phyloP scores from a whole-genome alignment of 2,888 invertebrate genomes.

The Lucinisca nassula region DNA sequence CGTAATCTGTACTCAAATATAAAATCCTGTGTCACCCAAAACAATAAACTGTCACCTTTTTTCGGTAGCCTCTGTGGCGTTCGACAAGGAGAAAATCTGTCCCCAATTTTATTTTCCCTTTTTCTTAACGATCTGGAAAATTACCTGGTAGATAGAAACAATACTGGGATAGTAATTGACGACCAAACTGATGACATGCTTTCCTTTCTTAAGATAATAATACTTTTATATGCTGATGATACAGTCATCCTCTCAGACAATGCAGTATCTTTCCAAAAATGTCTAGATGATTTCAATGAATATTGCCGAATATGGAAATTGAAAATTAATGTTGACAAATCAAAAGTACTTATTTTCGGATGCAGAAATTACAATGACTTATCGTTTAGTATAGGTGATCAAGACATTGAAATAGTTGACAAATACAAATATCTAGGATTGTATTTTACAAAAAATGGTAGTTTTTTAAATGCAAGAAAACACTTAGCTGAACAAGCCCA shows the following conservation, averaged over 20 bases:
- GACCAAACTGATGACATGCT: not conserved
- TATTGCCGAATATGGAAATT: conserved; percentile 47
- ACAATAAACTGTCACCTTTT: not conserved
- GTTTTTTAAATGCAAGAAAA: conserved; percentile 30
- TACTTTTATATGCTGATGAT: conserved; percentile 49
- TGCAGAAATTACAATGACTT: not conserved
- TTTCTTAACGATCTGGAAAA: not conserved
- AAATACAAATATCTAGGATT: conserved; percentile 31
- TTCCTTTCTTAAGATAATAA: conserved; percentile 8
- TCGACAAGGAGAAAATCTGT: conserved; percentile 2
- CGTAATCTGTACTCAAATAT: not conserved
- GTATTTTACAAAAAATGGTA: conserved; percentile 1
- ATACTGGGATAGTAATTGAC: not conserved
- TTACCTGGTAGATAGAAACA: not conserved
- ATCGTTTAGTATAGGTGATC: not conserved
- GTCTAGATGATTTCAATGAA: conserved; percentile 5
- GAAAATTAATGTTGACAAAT: conserved; percentile 39
- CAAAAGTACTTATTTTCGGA: conserved; percentile 45
- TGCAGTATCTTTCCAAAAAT: conserved; percentile 16
- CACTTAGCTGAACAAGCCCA: not conserved
- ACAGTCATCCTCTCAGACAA: conserved; percentile 38
- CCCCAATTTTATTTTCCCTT: not conserved
- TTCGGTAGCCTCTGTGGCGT: not conserved
- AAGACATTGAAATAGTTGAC: not conserved
- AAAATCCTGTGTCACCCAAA: not conserved